Evolutionary conservation across 2,797 vertebrate species (phyloP), one percentile per base, ranked within the genome.

Genomic region (Miichthys miiuy): DNA sequence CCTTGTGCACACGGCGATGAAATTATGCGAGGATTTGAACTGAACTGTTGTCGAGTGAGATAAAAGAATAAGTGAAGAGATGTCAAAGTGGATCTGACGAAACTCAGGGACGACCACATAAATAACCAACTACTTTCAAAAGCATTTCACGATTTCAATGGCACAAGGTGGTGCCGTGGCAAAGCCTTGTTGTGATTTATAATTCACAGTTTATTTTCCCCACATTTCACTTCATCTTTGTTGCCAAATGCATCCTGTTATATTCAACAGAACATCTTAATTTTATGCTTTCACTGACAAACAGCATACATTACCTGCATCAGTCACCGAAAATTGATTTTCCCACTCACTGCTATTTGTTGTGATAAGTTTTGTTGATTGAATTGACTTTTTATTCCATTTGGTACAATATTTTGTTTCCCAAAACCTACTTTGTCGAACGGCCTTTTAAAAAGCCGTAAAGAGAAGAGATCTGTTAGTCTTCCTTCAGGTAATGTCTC

Each of bases 401-500:
- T 75, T 65, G 16, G 14, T 4, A 5, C 48, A 41, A n/a, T 52
- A 54, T 55, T 50, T 68, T 61, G 61, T 23, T 48, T 20, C 21
- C 73, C 14, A 57, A 76, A 51, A n/a, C 8, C 11, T 3, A 2
- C 21, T 60, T 70, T 72, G 14, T 55, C 74, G 9, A 71, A 54
- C 11, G 6, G 14, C 38, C n/a, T 52, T 51, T 81, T 68, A 23
- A 61, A 55, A 30, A 38, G 18, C 52, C 11, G 65, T 30, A 63
- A 73, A 21, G 21, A 27, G 20, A 10, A 11, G 14, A 61, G 11
- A 58, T 69, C 12, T 65, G 20, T 50, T 55, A 3, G 46, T 30
- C 52, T 72, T 77, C 47, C 34, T 52, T 44, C 25, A 79, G 23
- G 57, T 63, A 21, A 12, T 21, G 27, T 66, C 42, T 79, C 18